Evolutionary conservation across 2,888 invertebrate species (phyloP).

Genomic region (Rhagonycha lutea): DNA sequence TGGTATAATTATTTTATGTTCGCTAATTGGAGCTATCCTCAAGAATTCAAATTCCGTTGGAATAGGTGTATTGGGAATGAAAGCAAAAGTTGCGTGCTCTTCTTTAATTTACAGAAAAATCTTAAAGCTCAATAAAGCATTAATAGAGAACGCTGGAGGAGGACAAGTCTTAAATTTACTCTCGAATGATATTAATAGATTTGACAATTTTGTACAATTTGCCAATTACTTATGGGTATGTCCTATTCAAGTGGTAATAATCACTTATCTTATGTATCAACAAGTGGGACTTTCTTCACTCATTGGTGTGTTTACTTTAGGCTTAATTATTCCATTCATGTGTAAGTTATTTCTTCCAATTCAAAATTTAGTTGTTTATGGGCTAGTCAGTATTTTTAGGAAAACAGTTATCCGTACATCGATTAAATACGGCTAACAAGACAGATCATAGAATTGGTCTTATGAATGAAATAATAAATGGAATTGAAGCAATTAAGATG

Average conservation of each 20-base stretch:
- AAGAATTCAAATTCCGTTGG: constrained; percentile 83
- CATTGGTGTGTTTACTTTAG: constrained; percentile 59
- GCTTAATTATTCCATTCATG: constrained; percentile 56
- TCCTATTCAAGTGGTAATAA: constrained; percentile 74
- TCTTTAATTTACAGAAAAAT: constrained; percentile 80
- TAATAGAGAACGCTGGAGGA: constrained; percentile 81
- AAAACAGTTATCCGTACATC: constrained; percentile 73
- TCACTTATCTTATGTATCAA: constrained; percentile 70
- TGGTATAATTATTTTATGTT: constrained; percentile 70
- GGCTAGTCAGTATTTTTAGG: constrained; percentile 57
- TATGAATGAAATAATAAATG: constrained; percentile 89
- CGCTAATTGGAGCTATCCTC: constrained; percentile 69
- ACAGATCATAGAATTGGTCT: constrained; percentile 85
- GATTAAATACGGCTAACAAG: constrained; percentile 75
- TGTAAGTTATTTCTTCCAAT: constrained; percentile 42
- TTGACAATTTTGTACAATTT: constrained; percentile 79
- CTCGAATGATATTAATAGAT: constrained; percentile 86
- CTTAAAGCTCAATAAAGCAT: constrained; percentile 73
- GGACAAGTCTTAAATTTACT: constrained; percentile 61
- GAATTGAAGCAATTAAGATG: constrained; percentile 94
- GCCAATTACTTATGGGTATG: constrained; percentile 81
- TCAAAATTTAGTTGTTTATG: too few relatives aligned
- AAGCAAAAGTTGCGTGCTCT: constrained; percentile 79
- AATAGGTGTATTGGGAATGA: constrained; percentile 82
- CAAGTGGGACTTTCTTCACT: constrained; percentile 59